A percentile compares a stretch with the other conserved stretches of the same genome.
Evolutionary conservation across 2,888 invertebrate species (phyloP).

Genomic region (Hydriomena furcata): DNA sequence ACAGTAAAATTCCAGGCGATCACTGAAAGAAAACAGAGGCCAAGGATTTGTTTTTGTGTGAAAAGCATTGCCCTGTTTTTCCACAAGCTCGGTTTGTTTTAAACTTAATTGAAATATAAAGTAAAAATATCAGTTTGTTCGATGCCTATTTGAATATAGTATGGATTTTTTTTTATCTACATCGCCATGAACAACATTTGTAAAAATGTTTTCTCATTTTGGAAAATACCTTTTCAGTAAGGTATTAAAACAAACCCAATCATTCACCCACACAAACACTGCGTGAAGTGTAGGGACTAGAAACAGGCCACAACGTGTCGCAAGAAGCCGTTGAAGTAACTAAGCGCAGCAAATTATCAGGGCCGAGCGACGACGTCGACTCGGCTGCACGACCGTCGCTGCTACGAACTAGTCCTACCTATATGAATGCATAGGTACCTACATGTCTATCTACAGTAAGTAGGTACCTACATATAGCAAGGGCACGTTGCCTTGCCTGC

Average conservation of each 20-base stretch:
- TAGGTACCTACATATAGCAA: conserved; percentile 53
- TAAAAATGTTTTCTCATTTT: no score
- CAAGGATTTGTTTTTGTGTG: no score
- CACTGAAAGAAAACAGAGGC: no score
- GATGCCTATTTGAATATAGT: no score
- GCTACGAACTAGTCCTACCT: conserved; percentile 61
- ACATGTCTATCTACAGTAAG: conserved; percentile 9
- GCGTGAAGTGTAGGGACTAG: conserved; percentile 58
- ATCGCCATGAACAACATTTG: not conserved
- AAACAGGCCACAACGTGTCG: conserved; percentile 69
- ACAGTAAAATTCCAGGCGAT: no score
- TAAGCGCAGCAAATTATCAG: conserved; percentile 82
- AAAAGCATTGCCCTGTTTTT: no score
- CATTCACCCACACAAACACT: conserved; percentile 37
- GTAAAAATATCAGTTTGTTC: no score
- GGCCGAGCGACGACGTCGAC: conserved; percentile 73
- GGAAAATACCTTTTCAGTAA: not conserved
- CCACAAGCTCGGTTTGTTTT: no score
- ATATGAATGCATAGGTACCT: conserved; percentile 40
- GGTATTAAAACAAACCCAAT: not conserved
- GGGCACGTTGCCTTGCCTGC: conserved; percentile 54
- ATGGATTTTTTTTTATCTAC: not conserved
- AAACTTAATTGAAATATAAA: no score
- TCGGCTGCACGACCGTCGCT: conserved; percentile 63
- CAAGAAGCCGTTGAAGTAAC: conserved; percentile 83